These are phyloP conservation scores for Noturus placidus DNA, from an alignment of 2,113 vertebrate species.

Conservation along the genomic window DNA sequence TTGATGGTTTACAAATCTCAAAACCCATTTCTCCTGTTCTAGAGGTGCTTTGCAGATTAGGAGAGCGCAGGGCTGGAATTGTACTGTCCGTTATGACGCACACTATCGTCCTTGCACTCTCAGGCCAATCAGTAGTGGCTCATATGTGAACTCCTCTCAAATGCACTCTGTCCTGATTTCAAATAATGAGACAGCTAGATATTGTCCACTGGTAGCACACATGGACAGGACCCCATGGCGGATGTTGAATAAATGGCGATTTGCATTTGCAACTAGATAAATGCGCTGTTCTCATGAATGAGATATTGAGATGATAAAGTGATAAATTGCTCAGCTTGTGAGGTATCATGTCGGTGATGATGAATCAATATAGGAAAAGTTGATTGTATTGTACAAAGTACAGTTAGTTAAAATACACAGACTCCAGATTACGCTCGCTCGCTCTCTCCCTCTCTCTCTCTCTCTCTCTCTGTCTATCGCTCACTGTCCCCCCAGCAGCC, in stretches of 20 bases:
- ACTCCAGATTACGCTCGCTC: not conserved
- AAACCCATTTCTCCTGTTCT: not conserved
- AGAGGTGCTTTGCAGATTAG: not conserved
- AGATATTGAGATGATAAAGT: not conserved
- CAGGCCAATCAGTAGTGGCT: not conserved
- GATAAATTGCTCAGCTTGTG: not conserved
- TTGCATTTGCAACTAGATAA: not conserved
- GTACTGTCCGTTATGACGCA: no score
- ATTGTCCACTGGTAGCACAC: not conserved
- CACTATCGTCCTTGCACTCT: not conserved
- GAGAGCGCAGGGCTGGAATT: not conserved
- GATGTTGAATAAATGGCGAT: not conserved
- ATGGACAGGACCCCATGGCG: not conserved
- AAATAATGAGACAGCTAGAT: no score
- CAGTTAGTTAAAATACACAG: not conserved
- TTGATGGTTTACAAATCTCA: not conserved
- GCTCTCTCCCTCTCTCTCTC: not conserved
- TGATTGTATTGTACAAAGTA: not conserved
- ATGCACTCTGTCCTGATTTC: not conserved
- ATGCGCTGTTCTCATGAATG: not conserved
- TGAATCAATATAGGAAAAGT: not conserved
- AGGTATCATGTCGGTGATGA: not conserved
- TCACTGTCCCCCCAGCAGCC: conserved; percentile 50
- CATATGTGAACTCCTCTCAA: not conserved
- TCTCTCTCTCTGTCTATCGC: not conserved